These are phyloP conservation scores for Lepisosteus oculatus DNA, from an alignment of 2,113 vertebrate species.

Conservation along the genomic window DNA sequence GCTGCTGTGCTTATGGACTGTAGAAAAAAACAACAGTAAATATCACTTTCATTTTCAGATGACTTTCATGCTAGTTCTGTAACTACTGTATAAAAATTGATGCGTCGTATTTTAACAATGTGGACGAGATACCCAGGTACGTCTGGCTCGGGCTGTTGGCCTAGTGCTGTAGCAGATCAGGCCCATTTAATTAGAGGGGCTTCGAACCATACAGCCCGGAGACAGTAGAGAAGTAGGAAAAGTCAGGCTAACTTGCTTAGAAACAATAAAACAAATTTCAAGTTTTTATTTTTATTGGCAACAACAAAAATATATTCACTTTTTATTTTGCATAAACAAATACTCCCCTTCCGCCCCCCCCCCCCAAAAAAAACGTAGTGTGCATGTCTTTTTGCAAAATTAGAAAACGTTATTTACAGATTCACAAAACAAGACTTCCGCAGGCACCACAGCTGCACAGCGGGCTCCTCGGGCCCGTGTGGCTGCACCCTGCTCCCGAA, in stretches of 20 bases:
- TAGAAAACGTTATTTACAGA: slow-evolving; percentile 22
- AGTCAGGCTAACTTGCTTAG: not conserved
- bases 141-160: too few species aligned
- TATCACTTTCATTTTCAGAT: too few species aligned
- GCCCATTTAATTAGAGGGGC: not conserved
- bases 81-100: too few species aligned
- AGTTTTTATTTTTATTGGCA: slow-evolving; percentile 21
- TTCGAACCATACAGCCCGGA: too few species aligned
- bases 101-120: too few species aligned
- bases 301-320: slow-evolving; percentile 27
- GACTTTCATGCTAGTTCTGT: too few species aligned
- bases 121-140: too few species aligned
- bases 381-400: slow-evolving; percentile 16
- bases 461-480: not conserved
- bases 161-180: not conserved
- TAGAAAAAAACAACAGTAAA: too few species aligned
- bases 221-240: not conserved
- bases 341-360: not conserved
- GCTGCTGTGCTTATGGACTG: too few species aligned
- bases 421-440: slow-evolving; percentile 15
- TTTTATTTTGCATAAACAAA: not conserved
- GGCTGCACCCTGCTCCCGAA: too few species aligned
- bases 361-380: slow-evolving; percentile 19
- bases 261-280: not conserved
- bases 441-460: not conserved